A percentile compares a stretch with the other conserved stretches of the same genome.
These are phyloP conservation scores for Lithophane semibrunnea DNA, from an alignment of 2,888 invertebrate genomes.

Conservation along the genomic window DNA sequence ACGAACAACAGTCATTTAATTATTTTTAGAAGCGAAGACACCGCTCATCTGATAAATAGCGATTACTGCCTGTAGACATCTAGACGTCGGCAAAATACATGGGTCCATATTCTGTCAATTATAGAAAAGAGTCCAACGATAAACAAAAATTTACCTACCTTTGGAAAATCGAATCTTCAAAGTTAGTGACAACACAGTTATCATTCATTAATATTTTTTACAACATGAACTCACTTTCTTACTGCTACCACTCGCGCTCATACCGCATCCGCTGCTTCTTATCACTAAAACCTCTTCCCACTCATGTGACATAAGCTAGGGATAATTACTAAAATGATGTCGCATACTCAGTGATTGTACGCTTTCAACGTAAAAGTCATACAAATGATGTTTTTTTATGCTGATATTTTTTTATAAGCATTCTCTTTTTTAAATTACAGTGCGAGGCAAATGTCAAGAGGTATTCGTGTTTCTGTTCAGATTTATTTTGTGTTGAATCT, in stretches of 20 bases:
- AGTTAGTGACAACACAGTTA: not conserved
- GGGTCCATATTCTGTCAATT: not conserved
- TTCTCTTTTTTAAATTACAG: not conserved
- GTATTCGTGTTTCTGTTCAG: too few relatives aligned
- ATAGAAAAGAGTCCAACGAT: not conserved
- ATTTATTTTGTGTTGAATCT: too few relatives aligned
- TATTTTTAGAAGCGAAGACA: not conserved
- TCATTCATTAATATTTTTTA: not conserved
- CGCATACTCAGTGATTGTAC: slow-evolving; percentile 25
- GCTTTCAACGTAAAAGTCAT: slow-evolving; percentile 1
- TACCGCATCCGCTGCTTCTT: slow-evolving; percentile 16
- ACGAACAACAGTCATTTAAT: not conserved
- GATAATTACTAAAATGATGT: slow-evolving; percentile 53
- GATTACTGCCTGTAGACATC: not conserved
- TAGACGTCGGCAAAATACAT: not conserved
- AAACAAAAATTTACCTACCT: not conserved
- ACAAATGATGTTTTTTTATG: slow-evolving; percentile 3
- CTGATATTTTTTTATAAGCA: slow-evolving; percentile 11
- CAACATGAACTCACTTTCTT: not conserved
- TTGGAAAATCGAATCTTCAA: not conserved
- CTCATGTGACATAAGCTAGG: slow-evolving; percentile 46
- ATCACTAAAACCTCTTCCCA: not conserved
- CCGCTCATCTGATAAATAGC: not conserved
- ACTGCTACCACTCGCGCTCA: not conserved
- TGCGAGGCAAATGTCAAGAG: slow-evolving; percentile 3